Base-by-base conservation (phyloP, 2,113 vertebrate genomes). In the Vidua macroura region DNA sequence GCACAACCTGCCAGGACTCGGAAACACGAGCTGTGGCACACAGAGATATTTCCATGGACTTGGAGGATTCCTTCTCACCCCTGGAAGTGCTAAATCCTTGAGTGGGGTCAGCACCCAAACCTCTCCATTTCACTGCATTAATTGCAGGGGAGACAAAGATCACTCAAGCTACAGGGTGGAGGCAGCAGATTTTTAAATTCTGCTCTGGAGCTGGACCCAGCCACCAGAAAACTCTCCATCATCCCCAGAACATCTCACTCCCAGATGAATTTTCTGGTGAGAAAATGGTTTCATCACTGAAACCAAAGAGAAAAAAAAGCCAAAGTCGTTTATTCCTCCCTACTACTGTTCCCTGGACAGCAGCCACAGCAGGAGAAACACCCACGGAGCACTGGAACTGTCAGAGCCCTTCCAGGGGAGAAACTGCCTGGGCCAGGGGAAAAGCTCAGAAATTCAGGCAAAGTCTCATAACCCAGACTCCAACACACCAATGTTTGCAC, bases 41-140 rank as follows among this genome's bases (percentile, higher is more conserved):
- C 3, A 1, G 9, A 75, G 52, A 20, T 3, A 4, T 3, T 22
- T 37, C 66, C 10, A 7, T 1, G 9, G 35, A 3, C 6, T 15
- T 27, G 11, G 4, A 77, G 33, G 13, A 39, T 27, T 48, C 13
- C 46, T 68, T 39, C 62, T 76, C 4, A 2, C 7, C 48, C 24
- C 44, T 30, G 19, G 24, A 79, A 37, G 13, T 17, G 28, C 41
- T 22, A 51, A 73, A 43, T 5, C 60, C 22, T 39, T 9, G 8
- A 81, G 23, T 3, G 12, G 25, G 13, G 25, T 21, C 74, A 51
- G 1, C 12, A 27, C 9, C 51, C 35, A 79, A 62, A 35, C 8
- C 49, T 10, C 17, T 33, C 16, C 25, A 55, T 72, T 70, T 25
- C 30, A 39, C 25, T 25, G 31, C 7, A 21, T 23, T 58, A 76